Base-by-base conservation (phyloP, 2,113 vertebrate species). In the Myrmecobius fasciatus region DNA sequence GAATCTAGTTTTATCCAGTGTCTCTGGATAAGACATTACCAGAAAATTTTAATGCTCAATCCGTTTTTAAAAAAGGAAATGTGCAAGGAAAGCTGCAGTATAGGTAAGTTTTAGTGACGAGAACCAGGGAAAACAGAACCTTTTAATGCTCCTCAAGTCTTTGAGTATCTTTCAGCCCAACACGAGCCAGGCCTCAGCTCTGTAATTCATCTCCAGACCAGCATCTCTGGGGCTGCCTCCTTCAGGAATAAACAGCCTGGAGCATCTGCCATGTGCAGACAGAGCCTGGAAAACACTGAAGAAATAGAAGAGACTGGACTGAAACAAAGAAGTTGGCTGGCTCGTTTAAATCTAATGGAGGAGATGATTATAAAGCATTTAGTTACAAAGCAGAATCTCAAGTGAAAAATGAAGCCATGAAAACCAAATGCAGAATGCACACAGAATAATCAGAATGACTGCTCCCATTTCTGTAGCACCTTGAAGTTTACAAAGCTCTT, bases 21-120 rank as follows among this genome's bases (percentile, higher is more conserved):
- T 94, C 93, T 94, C 17, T 94, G 31, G 36, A 75, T 89, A 53
- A 31, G 36, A 89, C 22, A 75, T 25, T 89, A n/a, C 52, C 83
- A 83, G 53, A 94, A 92, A 94, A 91, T 52, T 75, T 52, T 47
- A n/a, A 89, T 92, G 28, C 25, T 52, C 28, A 36, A n/a, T 46
- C 53, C 95, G 24, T 96, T 95, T 94, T 91, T 93, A 92, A 48
- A 43, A 52, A 92, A 92, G 52, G 83, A 92, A 88, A 90, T 90
- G 46, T 22, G n/a, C 17, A 83, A 83, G 67, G 67, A 83, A 83
- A 83, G 6, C 46, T 94, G 92, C 89, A 94, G 89, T 75, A 54
- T 14, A 94, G 49, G 67, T 25, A 91, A 51, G 90, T 17, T 83
- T 83, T 56, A 52, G 95, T 48, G 3, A 52, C 89, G 46, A 90